These are phyloP conservation scores for Lycaon pictus DNA, from an alignment of 2,113 vertebrate genomes.

Conservation along the genomic window DNA sequence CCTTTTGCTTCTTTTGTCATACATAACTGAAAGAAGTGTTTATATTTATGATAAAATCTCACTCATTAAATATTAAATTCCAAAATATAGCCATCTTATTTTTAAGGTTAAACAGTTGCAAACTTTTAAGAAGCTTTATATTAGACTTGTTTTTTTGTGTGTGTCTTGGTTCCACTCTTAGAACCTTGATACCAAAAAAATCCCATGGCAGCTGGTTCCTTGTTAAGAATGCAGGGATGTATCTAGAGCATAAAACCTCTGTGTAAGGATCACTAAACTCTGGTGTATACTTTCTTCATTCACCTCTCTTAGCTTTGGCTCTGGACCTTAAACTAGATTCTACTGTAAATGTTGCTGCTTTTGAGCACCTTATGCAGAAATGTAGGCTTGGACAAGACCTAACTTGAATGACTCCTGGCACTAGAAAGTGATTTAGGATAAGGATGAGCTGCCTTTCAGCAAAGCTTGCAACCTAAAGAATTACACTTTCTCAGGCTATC, in stretches of 20 bases:
- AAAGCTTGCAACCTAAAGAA: neutral
- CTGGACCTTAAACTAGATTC: neutral
- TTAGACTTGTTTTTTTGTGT: neutral
- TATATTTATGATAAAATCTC: neutral
- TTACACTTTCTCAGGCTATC: neutral
- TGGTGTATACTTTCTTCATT: neutral
- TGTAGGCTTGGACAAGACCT: neutral
- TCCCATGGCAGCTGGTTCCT: neutral
- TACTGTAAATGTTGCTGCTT: neutral
- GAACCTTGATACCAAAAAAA: neutral
- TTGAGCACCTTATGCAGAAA: neutral
- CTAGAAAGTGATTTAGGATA: neutral
- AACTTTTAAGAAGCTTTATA: neutral
- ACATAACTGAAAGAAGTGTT: neutral
- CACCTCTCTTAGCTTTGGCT: neutral
- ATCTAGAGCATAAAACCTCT: neutral
- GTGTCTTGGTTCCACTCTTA: neutral
- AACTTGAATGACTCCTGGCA: neutral
- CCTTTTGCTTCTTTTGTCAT: neutral
- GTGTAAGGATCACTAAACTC: neutral
- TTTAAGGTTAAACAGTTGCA: neutral
- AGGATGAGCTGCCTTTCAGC: neutral
- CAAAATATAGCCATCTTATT: neutral
- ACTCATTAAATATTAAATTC: constrained; percentile 22
- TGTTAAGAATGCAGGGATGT: neutral